Evolutionary conservation across 2,113 vertebrate species (phyloP), one percentile per base, ranked within the genome.

Genomic region (Takifugu flavidus): DNA sequence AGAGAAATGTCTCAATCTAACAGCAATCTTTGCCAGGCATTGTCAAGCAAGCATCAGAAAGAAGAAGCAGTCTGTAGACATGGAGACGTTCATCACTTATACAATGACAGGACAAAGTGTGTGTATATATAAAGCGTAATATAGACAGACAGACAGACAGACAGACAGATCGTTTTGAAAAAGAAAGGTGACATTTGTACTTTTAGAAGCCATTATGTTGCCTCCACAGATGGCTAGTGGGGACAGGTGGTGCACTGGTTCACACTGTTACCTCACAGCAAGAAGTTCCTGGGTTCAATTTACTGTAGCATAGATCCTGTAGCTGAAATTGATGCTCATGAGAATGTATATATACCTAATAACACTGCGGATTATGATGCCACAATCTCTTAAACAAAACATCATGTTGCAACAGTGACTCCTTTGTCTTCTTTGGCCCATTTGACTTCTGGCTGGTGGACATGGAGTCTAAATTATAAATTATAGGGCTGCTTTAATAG

Each of bases 401-500:
- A 14, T 47, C 13, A n/a, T 14, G 45, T 47, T 47, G 13, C 4
- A 3, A 31, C 53, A 29, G 25, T 10, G 34, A 62, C 58, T 65
- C 70, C 76, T 85, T 84, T 78, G 75, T 84, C 75, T 82, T 73
- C 69, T 61, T 52, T 53, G 62, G 62, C 64, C 64, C 51, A 12
- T 80, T n/a, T 81, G 53, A 78, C 58, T 79, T 70, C 51, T 82
- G 62, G 44, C 45, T 72, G 34, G 74, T 70, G 57, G 53, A 75
- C 65, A 73, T 66, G 64, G 55, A 67, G 75, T 72, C 72, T 73
- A 77, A 79, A 82, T 85, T 85, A 84, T 80, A 79, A 79, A 82
- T 85, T 85, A 84, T 80, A 79, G 80, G 82, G 72, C 81, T 86
- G 86, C 86, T 84, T 87, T 84, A 84, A 86, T 89, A 87, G 79